Evolutionary conservation across 2,888 invertebrate genomes (phyloP).

Genomic region (Piscicola geometra): DNA sequence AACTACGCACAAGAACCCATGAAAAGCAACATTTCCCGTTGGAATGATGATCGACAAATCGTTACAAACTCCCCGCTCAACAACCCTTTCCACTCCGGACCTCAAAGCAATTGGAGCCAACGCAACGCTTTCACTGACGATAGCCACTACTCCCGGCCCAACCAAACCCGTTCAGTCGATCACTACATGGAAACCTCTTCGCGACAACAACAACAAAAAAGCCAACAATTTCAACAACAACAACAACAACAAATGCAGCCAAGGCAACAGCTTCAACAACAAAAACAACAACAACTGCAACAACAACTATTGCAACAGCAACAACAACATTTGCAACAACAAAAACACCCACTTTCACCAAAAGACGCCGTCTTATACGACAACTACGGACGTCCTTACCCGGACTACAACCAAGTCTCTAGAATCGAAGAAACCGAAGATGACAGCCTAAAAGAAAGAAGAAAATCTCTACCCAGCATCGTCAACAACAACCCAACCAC

Average conservation of each 20-base stretch:
- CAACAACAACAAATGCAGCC: background rate
- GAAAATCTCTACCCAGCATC: conserved; percentile 38
- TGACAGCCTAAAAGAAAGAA: conserved; percentile 9
- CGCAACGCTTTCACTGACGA: background rate
- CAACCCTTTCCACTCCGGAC: background rate
- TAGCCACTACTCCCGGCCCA: background rate
- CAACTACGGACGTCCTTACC: conserved; percentile 1
- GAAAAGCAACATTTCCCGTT: background rate
- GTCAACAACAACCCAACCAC: conserved; percentile 19
- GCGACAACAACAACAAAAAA: background rate
- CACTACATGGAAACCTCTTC: background rate
- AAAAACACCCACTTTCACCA: background rate
- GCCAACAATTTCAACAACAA: background rate
- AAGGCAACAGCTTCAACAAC: background rate
- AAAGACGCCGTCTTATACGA: background rate
- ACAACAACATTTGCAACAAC: background rate
- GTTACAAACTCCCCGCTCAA: background rate
- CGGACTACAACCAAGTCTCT: background rate
- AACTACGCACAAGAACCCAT: background rate
- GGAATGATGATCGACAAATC: background rate
- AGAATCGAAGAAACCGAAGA: background rate
- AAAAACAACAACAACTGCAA: background rate
- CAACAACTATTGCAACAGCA: background rate
- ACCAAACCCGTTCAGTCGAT: background rate
- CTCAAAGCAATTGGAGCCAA: background rate